Base-by-base conservation (phyloP, 2,888 invertebrate genomes). In the Sinohyriopsis cumingii region DNA sequence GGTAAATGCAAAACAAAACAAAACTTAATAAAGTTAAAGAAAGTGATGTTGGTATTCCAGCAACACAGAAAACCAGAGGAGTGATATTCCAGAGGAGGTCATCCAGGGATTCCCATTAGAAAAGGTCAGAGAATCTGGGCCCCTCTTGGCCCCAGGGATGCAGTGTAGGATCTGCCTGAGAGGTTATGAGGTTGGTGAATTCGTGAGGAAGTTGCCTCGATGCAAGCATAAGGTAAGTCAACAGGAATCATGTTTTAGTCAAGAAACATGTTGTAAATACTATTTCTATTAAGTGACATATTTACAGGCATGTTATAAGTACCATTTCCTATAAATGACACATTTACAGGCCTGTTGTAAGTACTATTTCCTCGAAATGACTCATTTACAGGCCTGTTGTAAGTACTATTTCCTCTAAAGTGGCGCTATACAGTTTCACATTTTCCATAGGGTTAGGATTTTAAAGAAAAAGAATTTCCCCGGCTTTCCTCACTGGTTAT, bases 151-250 rank as follows among this genome's bases (percentile, higher is more conserved):
- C 1, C 87, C 88, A 5, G 90, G 90, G 3, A 78, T 84, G 54
- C 90, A 90, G 80, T 90, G 90, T 77, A 77, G 89, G 15, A 77
- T 90, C 25, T 90, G 90, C 81, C 82, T 90, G 3, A 80, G 87
- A 24, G 82, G 80, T 15, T 90, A 86, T 79, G 78, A 83, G 59
- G 61, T 80, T 9, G 86, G 85, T 6, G 86, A 89, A 68, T 76
- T 79, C 56, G 85, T 89, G 15, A 77, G 89, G 63, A 84, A 82
- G 67, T 77, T 90, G 60, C 89, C 89, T 7, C 69, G 77, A 45
- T 90, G 90, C 76, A 81, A 84, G 73, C 89, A 90, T 69, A 87
- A 85, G 84, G 87, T 87, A 78, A 57, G 18, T 45, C n/a, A 15
- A 45, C 24, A 24, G 18, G 22, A 56, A 25, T 24, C 19, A 20